phyloP scores from a whole-genome alignment of 2,797 vertebrate genomes.

The Mormyrus proboscirostris region DNA sequence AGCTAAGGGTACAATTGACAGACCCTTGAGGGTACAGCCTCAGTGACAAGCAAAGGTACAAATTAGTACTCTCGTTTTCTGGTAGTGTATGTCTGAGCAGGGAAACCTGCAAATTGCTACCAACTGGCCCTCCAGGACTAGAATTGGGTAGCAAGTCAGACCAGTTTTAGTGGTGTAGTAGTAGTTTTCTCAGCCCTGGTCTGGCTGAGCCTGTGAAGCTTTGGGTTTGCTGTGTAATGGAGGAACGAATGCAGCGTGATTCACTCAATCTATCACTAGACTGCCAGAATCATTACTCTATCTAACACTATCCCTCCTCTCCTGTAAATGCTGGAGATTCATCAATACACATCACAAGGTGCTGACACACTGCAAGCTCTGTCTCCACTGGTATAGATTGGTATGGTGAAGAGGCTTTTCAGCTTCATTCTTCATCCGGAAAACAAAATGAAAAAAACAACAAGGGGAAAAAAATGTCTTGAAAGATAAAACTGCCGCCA shows the following conservation, averaged over 20 bases:
- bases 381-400: background rate
- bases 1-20: background rate
- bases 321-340: background rate
- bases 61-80: background rate
- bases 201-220: background rate
- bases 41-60: background rate
- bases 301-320: background rate
- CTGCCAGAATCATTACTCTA: background rate
- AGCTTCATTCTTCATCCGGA: background rate
- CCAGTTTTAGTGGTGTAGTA: background rate
- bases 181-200: background rate
- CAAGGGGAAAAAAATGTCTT: background rate
- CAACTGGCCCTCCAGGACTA: background rate
- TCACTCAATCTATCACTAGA: background rate
- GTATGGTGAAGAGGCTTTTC: background rate
- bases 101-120: background rate
- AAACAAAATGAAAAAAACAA: background rate
- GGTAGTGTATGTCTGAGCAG: background rate
- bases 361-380: background rate
- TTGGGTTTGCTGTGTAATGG: background rate
- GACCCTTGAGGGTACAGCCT: background rate
- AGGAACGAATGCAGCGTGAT: background rate
- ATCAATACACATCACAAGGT: background rate
- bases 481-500: background rate
- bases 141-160: background rate